Conservation (phyloP, 92 coral and sea anemone species). For the Phymanthus crucifer region DNA sequence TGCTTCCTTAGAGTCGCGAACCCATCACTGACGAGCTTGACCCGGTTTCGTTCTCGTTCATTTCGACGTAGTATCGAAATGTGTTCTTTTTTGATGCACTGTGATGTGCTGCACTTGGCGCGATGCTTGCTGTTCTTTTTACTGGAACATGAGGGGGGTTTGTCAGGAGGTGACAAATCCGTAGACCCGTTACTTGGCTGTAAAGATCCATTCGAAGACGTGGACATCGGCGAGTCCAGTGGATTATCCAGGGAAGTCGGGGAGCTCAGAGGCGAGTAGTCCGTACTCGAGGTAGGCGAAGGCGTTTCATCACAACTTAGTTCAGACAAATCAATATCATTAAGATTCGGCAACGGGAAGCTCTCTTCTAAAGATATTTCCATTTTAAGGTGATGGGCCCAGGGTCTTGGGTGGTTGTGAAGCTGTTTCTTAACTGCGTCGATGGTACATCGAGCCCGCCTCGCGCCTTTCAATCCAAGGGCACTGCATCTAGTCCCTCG, state of each 20-base stretch:
- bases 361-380: conserved; percentile 25
- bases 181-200: conserved; percentile 59
- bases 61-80: conserved; percentile 82
- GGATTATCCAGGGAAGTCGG: conserved; percentile 65
- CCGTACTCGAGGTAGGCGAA: conserved; percentile 64
- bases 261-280: conserved; percentile 69
- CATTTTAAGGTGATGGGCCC: neutral
- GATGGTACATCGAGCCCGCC: conserved; percentile 15
- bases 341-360: conserved; percentile 67
- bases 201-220: conserved; percentile 30
- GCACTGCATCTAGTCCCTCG: conserved; percentile 24
- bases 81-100: conserved; percentile 79
- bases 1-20: conserved; percentile 83
- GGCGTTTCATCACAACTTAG: conserved; percentile 64
- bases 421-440: neutral
- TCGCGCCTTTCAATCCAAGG: conserved; percentile 25
- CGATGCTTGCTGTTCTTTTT: conserved; percentile 60
- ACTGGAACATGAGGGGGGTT: conserved; percentile 47
- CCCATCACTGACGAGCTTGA: conserved; percentile 94
- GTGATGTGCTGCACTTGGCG: conserved; percentile 71
- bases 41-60: conserved; percentile 91
- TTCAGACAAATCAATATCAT: conserved; percentile 70
- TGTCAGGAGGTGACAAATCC: conserved; percentile 26
- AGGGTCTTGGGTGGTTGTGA: neutral
- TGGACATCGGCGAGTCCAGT: conserved; percentile 42